Conservation (phyloP, 1,140 invertebrate genomes). For the Drosophila arizonae region DNA sequence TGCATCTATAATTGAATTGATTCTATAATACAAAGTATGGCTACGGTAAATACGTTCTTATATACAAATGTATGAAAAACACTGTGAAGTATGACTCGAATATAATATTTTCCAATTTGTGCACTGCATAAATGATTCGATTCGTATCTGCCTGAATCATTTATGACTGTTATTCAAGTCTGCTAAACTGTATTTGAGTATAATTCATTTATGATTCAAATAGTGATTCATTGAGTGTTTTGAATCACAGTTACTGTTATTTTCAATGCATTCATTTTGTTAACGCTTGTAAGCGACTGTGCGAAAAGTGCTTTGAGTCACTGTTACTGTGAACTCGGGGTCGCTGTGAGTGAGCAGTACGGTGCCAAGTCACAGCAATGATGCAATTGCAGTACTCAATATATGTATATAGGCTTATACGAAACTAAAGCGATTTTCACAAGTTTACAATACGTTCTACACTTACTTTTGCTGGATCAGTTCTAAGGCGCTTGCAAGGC, state of each 20-base stretch:
- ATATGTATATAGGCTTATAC: not conserved
- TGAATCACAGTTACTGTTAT: too few relatives aligned
- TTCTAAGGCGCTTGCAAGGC: constrained; percentile 74
- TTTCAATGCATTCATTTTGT: too few relatives aligned
- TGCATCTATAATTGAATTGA: not conserved
- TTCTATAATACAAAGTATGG: not conserved
- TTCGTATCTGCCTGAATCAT: too few relatives aligned
- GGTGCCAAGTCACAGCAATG: constrained; percentile 1
- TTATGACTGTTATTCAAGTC: too few relatives aligned
- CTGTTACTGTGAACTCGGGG: not conserved
- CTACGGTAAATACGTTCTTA: not conserved
- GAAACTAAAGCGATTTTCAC: constrained; percentile 20
- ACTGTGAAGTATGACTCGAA: not conserved
- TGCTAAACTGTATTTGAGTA: too few relatives aligned
- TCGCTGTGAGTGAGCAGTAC: not conserved
- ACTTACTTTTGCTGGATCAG: constrained; percentile 72
- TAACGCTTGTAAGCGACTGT: not conserved
- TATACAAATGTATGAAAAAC: not conserved
- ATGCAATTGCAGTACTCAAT: not conserved
- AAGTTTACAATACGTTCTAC: constrained; percentile 36
- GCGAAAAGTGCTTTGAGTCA: not conserved
- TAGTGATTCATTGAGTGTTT: too few relatives aligned
- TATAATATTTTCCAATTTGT: not conserved
- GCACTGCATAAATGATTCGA: too few relatives aligned
- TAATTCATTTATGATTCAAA: not conserved